Base-by-base conservation (phyloP, 2,797 vertebrate species). In the Acipenser ruthenus region DNA sequence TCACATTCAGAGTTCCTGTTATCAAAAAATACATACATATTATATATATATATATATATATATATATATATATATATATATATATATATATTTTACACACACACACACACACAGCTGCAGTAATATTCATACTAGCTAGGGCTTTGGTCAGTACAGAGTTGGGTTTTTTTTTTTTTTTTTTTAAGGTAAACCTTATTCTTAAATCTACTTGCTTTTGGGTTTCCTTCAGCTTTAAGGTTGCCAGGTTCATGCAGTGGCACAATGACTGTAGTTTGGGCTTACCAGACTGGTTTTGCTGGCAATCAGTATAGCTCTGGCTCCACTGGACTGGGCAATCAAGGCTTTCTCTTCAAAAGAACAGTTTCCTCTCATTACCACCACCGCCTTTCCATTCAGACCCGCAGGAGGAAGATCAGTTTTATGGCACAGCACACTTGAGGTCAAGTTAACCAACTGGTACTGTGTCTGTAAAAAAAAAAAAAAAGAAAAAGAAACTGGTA, bases 331-430 rank as follows among this genome's bases (percentile, higher is more conserved):
- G 61, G 96, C 96, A 60, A 92, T 74, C 55, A 69, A 62, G 49
- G 92, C 95, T 79, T 97, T 97, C 73, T 92, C 87, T 72, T 86
- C 79, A 77, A 89, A 86, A 3, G 75, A 58, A 77, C 96, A 99
- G 15, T 80, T 78, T 5, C 92, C 94, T 58, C 79, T 82, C 84
- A 84, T 86, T 60, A 96, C 95, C 49, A 89, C 91, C 69, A 96
- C 69, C 0, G 91, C 93, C 73, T 87, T 93, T 69, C 84, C 89
- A 68, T 79, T 83, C 1, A 85, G 69, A 64, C 71, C 10, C 6
- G 23, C 81, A 56, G 83, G 62, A 67, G 71, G 81, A 73, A 87
- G 63, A 11, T 89, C 91, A n/a, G 87, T 75, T 13, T 0, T 0
- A 12, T 82, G 82, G 77, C 96, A 99, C 67, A 99, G 86, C 48